These are phyloP conservation scores for Oreochromis tanganicae DNA, from an alignment of 2,113 vertebrate species.

Conservation along the genomic window DNA sequence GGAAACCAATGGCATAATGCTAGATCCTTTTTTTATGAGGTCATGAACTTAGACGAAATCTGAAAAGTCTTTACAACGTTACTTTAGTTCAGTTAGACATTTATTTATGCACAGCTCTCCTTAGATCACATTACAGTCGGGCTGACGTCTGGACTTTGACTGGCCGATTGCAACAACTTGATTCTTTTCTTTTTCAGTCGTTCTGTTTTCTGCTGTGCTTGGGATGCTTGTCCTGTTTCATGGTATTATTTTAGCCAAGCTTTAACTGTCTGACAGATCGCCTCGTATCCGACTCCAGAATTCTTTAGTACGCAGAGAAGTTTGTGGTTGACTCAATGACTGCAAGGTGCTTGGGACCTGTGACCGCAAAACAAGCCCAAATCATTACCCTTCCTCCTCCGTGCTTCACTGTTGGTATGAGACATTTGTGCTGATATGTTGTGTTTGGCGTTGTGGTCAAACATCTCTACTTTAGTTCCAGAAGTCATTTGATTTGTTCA, in stretches of 20 bases:
- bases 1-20: not conserved
- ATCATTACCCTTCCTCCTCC: not conserved
- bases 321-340: not conserved
- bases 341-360: not conserved
- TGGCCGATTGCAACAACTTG: not conserved
- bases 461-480: not conserved
- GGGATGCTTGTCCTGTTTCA: not conserved
- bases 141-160: not conserved
- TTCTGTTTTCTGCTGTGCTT: not conserved
- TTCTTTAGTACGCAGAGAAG: not conserved
- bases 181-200: not conserved
- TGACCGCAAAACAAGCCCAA: not conserved
- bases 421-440: not conserved
- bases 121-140: not conserved
- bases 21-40: not conserved
- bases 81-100: not conserved
- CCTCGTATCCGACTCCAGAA: not conserved
- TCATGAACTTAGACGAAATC: not conserved
- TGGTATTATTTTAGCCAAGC: not conserved
- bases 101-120: not conserved
- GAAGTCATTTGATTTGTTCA: not conserved
- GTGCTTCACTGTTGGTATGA: not conserved
- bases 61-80: not conserved
- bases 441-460: not conserved
- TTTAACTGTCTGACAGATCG: not conserved